Evolutionary conservation across 2,888 invertebrate species (phyloP), one percentile per base, ranked within the genome.

Genomic region (Parascotia fuliginaria): DNA sequence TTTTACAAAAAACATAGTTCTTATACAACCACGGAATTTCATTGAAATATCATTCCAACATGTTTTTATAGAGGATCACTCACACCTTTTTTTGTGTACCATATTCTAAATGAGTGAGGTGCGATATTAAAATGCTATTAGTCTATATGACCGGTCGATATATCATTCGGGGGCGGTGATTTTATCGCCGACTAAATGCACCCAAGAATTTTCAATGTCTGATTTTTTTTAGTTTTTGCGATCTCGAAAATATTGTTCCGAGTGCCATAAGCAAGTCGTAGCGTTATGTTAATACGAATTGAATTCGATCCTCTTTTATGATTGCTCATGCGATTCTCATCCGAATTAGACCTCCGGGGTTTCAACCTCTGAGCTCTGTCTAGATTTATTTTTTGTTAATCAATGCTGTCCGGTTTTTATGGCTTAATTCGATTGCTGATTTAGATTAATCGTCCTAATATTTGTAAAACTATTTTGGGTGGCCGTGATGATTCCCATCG

Each of bases 81-180:
- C 68, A 66, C 68, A 62, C 61, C 71, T 74, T 76, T 80, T 80
- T 77, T 70, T 72, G 48, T 57, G 38, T 47, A 50, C 39, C 55
- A 59, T 63, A 58, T 65, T 61, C 65, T 64, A 61, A 75, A 84
- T 89, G 87, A 89, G 84, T 89, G 85, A 89, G 77, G 77, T 78
- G 58, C 68, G 82, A 82, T 71, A 91, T 92, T 92, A 91, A 89
- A 92, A 89, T 68, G 87, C 89, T 89, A 91, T 92, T 92, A 92
- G 88, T 82, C 79, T 81, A 84, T 80, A 83, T 77, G 81, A 75
- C 68, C 70, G 75, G 68, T 74, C 83, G 73, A 88, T 89, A 89
- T 89, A 89, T 90, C 89, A 90, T 87, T 82, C 53, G 64, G 65
- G 77, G 81, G 85, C 83, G 81, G 81, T 79, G 85, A 87, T 87